These are phyloP conservation scores for Epiblema foenella DNA, from an alignment of 2,888 invertebrate species.

Conservation along the genomic window DNA sequence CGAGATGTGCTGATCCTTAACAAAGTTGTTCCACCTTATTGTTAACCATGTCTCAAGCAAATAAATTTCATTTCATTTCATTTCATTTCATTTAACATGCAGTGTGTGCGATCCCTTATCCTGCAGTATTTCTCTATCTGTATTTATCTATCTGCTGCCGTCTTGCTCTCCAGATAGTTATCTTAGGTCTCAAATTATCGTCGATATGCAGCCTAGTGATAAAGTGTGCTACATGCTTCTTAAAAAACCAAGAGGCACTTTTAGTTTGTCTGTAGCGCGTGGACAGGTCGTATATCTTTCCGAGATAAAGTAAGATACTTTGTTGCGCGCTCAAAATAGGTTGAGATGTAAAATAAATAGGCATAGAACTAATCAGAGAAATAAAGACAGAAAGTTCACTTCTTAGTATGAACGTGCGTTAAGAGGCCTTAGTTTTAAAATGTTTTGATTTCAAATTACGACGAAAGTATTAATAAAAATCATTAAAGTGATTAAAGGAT, in stretches of 20 bases:
- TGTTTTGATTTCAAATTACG: too few species aligned
- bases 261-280: constrained; percentile 27
- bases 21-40: too few species aligned
- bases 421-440: too few species aligned
- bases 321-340: constrained; percentile 32
- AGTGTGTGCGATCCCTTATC: not conserved
- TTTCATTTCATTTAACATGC: too few species aligned
- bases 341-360: constrained; percentile 23
- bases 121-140: constrained; percentile 2
- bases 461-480: too few species aligned
- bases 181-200: constrained; percentile 17
- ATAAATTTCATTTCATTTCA: too few species aligned
- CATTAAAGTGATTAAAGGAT: too few species aligned
- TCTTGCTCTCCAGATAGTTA: constrained; percentile 9
- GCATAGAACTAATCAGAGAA: not conserved
- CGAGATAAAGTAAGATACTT: constrained; percentile 29
- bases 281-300: constrained; percentile 27
- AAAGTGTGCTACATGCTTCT: constrained; percentile 18
- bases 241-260: constrained; percentile 24
- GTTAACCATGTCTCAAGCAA: too few species aligned
- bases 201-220: constrained; percentile 11
- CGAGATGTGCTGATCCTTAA: too few species aligned
- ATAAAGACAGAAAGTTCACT: not conserved
- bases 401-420: not conserved
- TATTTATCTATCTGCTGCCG: not conserved